Percentiles rank a stretch among this genome's conserved stretches.
Conservation (phyloP, 2,888 invertebrate species). For the Coelinius sp. region DNA sequence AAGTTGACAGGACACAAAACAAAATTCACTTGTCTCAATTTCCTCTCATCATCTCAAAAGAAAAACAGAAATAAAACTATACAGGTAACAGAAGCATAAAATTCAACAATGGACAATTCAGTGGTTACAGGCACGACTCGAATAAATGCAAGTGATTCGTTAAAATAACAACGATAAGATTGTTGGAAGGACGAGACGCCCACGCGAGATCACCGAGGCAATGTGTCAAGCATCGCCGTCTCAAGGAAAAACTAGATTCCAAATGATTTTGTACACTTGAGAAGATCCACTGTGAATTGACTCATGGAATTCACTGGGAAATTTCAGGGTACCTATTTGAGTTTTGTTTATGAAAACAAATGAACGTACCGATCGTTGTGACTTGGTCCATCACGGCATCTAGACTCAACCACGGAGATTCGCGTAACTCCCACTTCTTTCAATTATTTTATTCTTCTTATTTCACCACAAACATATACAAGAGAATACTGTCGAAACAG, state of each 20-base stretch:
- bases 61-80: no score
- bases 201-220: conserved; percentile 56
- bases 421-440: conserved; percentile 40
- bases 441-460: conserved; percentile 1
- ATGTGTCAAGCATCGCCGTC: conserved; percentile 43
- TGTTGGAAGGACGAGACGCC: conserved; percentile 61
- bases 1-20: not conserved
- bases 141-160: not conserved
- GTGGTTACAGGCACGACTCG: not conserved
- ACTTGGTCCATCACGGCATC: conserved; percentile 67
- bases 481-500: conserved; percentile 1
- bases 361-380: conserved; percentile 62
- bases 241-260: not conserved
- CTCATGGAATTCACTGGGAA: not conserved
- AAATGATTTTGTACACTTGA: not conserved
- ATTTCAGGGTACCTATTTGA: not conserved
- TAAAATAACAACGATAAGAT: conserved; percentile 32
- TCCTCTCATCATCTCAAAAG: not conserved
- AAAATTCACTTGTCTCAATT: not conserved
- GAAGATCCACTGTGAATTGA: not conserved
- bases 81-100: not conserved
- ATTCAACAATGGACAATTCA: not conserved
- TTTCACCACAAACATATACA: not conserved
- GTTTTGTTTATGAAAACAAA: not conserved
- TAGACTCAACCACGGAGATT: conserved; percentile 48